Evolutionary conservation across 1,140 invertebrate genomes (phyloP).

Genomic region (Danaus melanippus): DNA sequence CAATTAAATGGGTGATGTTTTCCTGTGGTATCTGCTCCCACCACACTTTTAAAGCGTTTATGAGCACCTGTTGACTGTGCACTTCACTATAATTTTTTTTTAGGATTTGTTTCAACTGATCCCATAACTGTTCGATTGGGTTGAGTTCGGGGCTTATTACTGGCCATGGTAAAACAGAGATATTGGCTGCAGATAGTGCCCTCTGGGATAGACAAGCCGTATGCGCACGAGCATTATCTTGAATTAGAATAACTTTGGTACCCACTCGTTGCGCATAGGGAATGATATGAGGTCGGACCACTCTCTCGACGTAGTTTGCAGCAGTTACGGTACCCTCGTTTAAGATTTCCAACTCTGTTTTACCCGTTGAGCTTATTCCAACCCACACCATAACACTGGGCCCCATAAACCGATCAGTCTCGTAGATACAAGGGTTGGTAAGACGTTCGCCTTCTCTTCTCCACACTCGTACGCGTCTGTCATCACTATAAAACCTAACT

Average conservation of each 20-base stretch:
- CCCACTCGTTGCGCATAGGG: conserved; percentile 7
- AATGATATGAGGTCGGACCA: conserved; percentile 9
- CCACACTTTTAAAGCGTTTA: conserved; percentile 7
- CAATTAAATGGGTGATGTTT: background rate
- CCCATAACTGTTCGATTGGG: conserved; percentile 3
- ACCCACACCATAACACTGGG: conserved; percentile 6
- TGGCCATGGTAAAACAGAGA: conserved; percentile 11
- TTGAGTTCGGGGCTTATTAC: conserved; percentile 11
- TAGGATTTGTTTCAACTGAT: conserved; percentile 2
- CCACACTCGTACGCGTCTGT: too few species aligned
- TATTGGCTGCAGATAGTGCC: too few species aligned
- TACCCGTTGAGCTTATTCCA: too few species aligned
- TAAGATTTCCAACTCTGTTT: too few species aligned
- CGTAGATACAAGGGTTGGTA: background rate
- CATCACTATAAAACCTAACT: too few species aligned
- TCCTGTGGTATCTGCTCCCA: too few species aligned
- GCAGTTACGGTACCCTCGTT: conserved; percentile 1
- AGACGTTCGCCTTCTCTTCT: conserved; percentile 15
- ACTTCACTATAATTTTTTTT: too few species aligned
- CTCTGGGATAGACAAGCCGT: too few species aligned
- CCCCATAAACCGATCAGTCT: conserved; percentile 2
- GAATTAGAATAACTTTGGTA: conserved; percentile 4
- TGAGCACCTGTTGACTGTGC: background rate
- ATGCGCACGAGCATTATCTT: too few species aligned
- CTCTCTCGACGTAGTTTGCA: background rate